phyloP scores from a whole-genome alignment of 2,888 invertebrate genomes.

The Napeogenes sylphis region DNA sequence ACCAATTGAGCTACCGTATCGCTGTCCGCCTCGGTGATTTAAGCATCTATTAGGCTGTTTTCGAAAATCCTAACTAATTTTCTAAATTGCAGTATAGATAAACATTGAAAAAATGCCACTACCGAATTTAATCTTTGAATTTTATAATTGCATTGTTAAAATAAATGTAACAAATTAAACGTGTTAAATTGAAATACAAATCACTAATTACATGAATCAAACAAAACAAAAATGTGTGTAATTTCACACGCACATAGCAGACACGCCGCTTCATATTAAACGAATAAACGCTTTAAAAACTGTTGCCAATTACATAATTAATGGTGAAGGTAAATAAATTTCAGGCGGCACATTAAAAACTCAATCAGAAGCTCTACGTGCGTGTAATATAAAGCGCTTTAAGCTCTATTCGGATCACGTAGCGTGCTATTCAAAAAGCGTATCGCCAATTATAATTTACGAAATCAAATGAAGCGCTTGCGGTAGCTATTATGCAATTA shows the following conservation, averaged over 20 bases:
- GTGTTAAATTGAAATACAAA: not conserved
- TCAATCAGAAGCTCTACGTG: slow-evolving; percentile 50
- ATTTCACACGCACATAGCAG: not conserved
- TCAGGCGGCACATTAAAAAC: slow-evolving; percentile 45
- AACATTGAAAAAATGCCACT: no score
- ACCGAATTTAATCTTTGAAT: no score
- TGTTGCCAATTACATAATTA: slow-evolving; percentile 24
- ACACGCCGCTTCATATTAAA: not conserved
- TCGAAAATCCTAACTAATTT: no score
- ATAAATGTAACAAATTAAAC: not conserved
- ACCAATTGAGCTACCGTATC: no score
- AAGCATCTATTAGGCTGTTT: no score
- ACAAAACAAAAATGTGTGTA: not conserved
- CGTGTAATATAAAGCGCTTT: slow-evolving; percentile 25
- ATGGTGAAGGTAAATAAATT: slow-evolving; percentile 34
- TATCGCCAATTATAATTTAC: slow-evolving; percentile 57
- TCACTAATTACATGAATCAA: not conserved
- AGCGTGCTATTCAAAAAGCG: slow-evolving; percentile 48
- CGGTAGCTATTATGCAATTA: slow-evolving; percentile 14
- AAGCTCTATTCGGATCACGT: slow-evolving; percentile 36
- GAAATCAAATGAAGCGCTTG: slow-evolving; percentile 47
- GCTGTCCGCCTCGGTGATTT: no score
- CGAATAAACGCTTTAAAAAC: slow-evolving; percentile 7
- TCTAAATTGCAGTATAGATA: no score
- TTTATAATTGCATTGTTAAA: no score